phyloP scores from a whole-genome alignment of 1,140 invertebrate genomes.

The Meloidogyne exigua region DNA sequence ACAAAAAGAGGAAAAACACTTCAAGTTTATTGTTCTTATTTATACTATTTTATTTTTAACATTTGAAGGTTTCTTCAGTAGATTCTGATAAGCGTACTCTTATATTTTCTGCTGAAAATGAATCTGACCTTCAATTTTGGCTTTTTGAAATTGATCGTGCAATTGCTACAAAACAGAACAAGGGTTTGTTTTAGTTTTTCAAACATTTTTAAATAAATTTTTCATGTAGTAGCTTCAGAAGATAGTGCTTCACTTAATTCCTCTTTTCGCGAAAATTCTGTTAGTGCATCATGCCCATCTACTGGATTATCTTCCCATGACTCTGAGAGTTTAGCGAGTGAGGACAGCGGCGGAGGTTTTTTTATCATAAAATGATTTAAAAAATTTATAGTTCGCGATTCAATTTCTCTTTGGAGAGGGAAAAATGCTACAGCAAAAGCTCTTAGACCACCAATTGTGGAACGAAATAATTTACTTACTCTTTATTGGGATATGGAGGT shows the following conservation, averaged over 20 bases:
- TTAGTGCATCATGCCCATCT: constrained; percentile 7
- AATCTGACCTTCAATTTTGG: constrained; percentile 39
- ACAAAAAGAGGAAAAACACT: constrained; percentile 52
- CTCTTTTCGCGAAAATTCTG: constrained; percentile 30
- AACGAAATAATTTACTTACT: constrained; percentile 45
- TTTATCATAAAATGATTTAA: background rate
- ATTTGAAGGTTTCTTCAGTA: constrained; percentile 1
- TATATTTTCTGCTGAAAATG: constrained; percentile 34
- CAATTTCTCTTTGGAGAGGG: constrained; percentile 29
- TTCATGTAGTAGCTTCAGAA: constrained; percentile 19
- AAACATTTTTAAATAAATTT: background rate
- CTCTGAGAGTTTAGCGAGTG: constrained; percentile 35
- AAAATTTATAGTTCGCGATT: constrained; percentile 29
- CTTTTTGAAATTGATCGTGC: constrained; percentile 42
- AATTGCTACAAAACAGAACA: constrained; percentile 34
- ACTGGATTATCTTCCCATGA: constrained; percentile 2
- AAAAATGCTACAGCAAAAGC: constrained; percentile 46
- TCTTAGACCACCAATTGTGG: constrained; percentile 44
- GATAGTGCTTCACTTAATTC: constrained; percentile 33
- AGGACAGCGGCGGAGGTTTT: constrained; percentile 29
- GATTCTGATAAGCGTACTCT: constrained; percentile 38
- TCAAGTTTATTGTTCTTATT: constrained; percentile 28
- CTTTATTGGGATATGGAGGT: constrained; percentile 51
- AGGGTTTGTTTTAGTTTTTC: background rate
- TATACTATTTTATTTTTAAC: background rate